Percentiles rank a stretch among this genome's conserved stretches.
Evolutionary conservation across 2,888 invertebrate genomes (phyloP).

Genomic region (Athalia circularis): DNA sequence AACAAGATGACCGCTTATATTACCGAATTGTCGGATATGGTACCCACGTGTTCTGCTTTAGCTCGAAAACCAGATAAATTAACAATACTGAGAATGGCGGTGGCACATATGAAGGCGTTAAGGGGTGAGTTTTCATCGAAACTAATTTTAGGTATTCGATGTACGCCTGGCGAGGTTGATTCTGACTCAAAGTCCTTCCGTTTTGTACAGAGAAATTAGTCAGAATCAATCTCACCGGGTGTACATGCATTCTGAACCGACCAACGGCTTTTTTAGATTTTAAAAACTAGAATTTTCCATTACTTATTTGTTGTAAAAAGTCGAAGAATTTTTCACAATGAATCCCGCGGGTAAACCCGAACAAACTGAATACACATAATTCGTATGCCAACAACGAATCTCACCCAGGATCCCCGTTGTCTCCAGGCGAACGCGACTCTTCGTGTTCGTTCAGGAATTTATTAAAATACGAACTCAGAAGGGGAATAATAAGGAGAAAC

Average conservation of each 20-base stretch:
- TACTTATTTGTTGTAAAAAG: no score
- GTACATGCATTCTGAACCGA: no score
- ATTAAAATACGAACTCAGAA: neutral
- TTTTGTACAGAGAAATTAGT: no score
- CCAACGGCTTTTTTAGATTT: no score
- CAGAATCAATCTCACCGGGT: no score
- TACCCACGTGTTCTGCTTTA: constrained; percentile 98
- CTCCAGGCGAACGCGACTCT: neutral
- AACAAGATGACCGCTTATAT: constrained; percentile 99
- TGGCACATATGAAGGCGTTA: constrained; percentile 99
- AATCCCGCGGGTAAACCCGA: neutral
- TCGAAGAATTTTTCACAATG: no score
- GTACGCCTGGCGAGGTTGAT: no score
- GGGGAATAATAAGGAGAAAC: neutral
- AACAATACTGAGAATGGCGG: constrained; percentile 99
- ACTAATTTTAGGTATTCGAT: neutral
- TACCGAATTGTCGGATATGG: constrained; percentile 99
- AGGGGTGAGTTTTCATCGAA: constrained; percentile 81
- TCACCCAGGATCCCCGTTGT: neutral
- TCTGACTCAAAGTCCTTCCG: no score
- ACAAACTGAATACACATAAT: neutral
- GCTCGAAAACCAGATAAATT: constrained; percentile 99
- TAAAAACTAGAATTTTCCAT: no score
- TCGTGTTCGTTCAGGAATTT: constrained; percentile 13
- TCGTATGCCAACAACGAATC: constrained; percentile 26